phyloP scores from a whole-genome alignment of 2,888 invertebrate species.

The Orchesellides sinensis region DNA sequence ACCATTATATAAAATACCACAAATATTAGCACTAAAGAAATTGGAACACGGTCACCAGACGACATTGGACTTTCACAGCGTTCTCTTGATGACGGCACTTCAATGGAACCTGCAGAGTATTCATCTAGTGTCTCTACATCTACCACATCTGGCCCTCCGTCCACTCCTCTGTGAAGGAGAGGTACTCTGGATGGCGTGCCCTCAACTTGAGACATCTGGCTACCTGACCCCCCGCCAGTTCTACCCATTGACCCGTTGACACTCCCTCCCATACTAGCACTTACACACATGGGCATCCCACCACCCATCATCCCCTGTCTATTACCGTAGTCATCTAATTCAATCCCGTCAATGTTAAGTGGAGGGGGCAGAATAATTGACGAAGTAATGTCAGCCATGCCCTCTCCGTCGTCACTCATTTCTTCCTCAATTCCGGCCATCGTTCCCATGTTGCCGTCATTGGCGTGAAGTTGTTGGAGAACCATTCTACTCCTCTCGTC shows the following conservation, averaged over 20 bases:
- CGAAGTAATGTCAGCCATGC: constrained; percentile 67
- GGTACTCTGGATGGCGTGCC: constrained; percentile 88
- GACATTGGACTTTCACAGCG: constrained; percentile 46
- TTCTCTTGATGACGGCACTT: constrained; percentile 76
- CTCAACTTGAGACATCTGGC: constrained; percentile 75
- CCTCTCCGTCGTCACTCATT: constrained; percentile 81
- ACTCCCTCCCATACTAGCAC: constrained; percentile 29
- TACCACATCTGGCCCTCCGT: constrained; percentile 71
- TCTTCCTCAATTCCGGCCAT: constrained; percentile 79
- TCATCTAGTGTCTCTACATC: constrained; percentile 77
- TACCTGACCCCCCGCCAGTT: constrained; percentile 39
- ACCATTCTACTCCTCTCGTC: constrained; percentile 75
- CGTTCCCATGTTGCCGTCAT: constrained; percentile 48
- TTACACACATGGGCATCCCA: neutral
- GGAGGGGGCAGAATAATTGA: constrained; percentile 54
- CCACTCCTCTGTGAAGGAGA: constrained; percentile 79
- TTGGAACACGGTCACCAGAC: constrained; percentile 79
- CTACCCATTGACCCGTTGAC: constrained; percentile 50
- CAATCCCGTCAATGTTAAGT: constrained; percentile 29
- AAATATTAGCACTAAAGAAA: constrained; percentile 82
- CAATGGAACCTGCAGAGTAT: constrained; percentile 74
- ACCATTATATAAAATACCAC: constrained; percentile 85
- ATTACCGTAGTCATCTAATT: constrained; percentile 35
- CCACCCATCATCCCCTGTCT: constrained; percentile 19
- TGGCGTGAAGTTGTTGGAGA: constrained; percentile 75